Base-by-base conservation (phyloP, 2,113 vertebrate genomes). In the Catharus bicknelli region DNA sequence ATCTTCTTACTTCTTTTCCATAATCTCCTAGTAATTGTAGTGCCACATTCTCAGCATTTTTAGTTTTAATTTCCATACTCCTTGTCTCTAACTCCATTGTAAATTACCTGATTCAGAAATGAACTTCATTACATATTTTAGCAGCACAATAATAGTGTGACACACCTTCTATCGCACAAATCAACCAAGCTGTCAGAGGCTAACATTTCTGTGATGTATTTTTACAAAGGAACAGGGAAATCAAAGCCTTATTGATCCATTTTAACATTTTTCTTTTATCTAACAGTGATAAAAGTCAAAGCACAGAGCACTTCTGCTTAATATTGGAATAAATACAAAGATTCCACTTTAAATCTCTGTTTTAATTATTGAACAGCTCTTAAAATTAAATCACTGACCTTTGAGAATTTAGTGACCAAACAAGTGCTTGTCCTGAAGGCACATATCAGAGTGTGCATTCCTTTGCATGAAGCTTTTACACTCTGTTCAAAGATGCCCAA, bases 281-380 rank as follows among this genome's bases (percentile, higher is more conserved):
- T 90, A 79, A 54, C 25, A 38, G 12, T 34, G 23, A 50, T 43
- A 90, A 94, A 88, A 92, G 54, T 20, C 73, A 57, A 94, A 95
- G 88, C 86, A 87, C 43, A 50, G 57, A 78, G 34, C n/a, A n/a
- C 16, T 86, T 66, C 20, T 76, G 27, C 77, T 91, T 79, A 91
- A 58, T 67, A 86, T 54, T 91, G 83, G 85, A 94, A 91, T 90
- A 92, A 91, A 90, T 54, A 80, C 50, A 40, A 90, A 88, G 73
- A 86, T 77, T 88, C 47, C 59, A 76, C 76, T 75, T 83, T 90
- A 88, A 96, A 83, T 64, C 17, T 92, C 74, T 90, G 64, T 64
- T 96, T 96, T 96, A 97, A 96, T 96, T 93, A 97, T 96, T 97
- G 93, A 96, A 95, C 84, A 76, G 61, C 64, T 94, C 82, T 94